Base-by-base conservation (phyloP, 1,140 invertebrate species). In the Formica selysi region DNA sequence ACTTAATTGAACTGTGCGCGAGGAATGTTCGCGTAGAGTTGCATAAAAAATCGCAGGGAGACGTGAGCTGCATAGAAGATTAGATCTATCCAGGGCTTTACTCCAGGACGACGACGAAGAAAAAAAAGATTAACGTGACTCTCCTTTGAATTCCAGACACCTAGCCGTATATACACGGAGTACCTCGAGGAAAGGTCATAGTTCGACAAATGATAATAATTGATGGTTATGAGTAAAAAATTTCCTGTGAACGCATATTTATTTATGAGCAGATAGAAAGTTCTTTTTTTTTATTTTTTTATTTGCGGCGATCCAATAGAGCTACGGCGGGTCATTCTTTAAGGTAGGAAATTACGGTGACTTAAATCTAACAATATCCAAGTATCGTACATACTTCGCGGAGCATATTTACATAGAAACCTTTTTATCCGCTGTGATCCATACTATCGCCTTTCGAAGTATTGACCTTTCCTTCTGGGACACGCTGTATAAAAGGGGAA, bases 21-120 rank as follows among this genome's bases (percentile, higher is more conserved):
- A 70, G 36, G 22, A 41, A 22, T 57, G n/a, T 32, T 36, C 19
- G 79, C 26, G 11, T 36, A 79, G 26, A 81, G 38, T 73, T 44
- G 67, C 38, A 73, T 26, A 73, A 83, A 83, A 83, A 83, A 83
- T 80, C 13, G 19, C 32, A 59, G n/a, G 22, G 36, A 54, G 19
- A 29, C 38, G 26, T 44, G 76, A 54, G 38, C 44, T 19, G 54
- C 54, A 81, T 73, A 16, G 0, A 59, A 59, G 38, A 81, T 61
- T 59, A 61, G 57, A 61, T 61, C 26, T 48, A 65, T 65, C 61
- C 41, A 32, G 38, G 16, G 32, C 51, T 76, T 76, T 61, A 26
- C 29, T 76, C 32, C 48, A 51, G 48, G 26, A 41, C 32, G 16
- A n/a, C 16, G 22, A 61, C 13, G 64, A 22, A 41, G 29, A 44